Percentiles rank a stretch among this genome's conserved stretches.
phyloP scores from a whole-genome alignment of 2,797 vertebrate genomes.

The Gobionotothen gibberifrons region DNA sequence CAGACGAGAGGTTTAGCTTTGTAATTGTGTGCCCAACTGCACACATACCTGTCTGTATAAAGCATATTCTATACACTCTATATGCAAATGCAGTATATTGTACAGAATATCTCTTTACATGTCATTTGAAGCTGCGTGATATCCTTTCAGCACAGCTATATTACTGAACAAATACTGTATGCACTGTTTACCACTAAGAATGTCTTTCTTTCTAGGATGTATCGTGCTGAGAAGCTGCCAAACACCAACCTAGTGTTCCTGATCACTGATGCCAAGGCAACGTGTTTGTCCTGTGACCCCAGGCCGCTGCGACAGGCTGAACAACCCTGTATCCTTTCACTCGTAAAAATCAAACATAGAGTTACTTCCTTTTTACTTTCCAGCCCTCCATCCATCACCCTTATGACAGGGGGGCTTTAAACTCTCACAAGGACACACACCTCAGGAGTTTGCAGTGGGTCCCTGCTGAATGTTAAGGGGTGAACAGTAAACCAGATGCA shows the following conservation, averaged over 20 bases:
- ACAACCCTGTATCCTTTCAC: constrained; percentile 97
- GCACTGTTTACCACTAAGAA: constrained; percentile 14
- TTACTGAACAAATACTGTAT: constrained; percentile 17
- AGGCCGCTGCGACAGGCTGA: constrained; percentile 94
- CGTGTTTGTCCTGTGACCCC: constrained; percentile 93
- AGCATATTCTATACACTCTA: background rate
- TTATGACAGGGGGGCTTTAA: constrained; percentile 59
- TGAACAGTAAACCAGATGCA: constrained; percentile 76
- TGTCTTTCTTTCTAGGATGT: constrained; percentile 87
- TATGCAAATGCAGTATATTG: constrained; percentile 8
- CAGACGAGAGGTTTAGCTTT: constrained; percentile 50
- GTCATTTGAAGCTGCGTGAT: background rate
- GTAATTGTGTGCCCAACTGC: constrained; percentile 9
- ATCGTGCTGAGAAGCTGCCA: constrained; percentile 94
- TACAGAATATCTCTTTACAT: constrained; percentile 14
- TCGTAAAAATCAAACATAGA: constrained; percentile 45
- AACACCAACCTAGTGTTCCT: constrained; percentile 98
- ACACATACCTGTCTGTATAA: background rate
- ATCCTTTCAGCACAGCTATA: background rate
- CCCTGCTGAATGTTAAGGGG: constrained; percentile 57
- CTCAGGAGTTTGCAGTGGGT: constrained; percentile 60
- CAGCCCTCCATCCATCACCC: constrained; percentile 68
- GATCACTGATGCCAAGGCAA: constrained; percentile 94
- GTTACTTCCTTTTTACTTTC: constrained; percentile 54
- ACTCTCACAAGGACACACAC: constrained; percentile 64